Conservation (phyloP, 2,888 invertebrate genomes). For the Encarsia formosa region DNA sequence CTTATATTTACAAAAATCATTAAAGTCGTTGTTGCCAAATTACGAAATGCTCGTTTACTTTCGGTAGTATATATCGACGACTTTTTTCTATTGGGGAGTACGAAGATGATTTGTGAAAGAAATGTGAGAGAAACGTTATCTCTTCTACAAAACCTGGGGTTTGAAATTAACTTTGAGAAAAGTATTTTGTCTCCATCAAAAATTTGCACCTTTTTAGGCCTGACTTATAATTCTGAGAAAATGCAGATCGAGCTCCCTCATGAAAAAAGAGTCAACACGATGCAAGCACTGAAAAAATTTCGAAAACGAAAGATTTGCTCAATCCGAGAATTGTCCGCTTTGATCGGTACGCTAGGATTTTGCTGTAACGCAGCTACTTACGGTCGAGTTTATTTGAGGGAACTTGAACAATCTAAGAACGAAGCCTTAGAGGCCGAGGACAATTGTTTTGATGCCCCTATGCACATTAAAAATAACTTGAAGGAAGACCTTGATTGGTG, state of each 20-base stretch:
- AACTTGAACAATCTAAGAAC: not conserved
- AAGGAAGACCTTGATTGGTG: not conserved
- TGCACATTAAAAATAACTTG: not conserved
- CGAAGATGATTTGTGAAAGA: not conserved
- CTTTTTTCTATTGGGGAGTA: constrained; percentile 12
- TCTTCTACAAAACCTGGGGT: constrained; percentile 5
- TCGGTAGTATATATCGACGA: constrained; percentile 16
- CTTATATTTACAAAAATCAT: constrained; percentile 19
- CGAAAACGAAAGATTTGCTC: not conserved
- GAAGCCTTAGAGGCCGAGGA: not conserved
- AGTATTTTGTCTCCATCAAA: not conserved
- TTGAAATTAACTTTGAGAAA: constrained; percentile 8
- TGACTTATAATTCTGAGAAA: not conserved
- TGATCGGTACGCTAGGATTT: not conserved
- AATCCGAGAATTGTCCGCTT: constrained; percentile 20
- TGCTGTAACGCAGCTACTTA: not conserved
- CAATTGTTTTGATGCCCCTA: not conserved
- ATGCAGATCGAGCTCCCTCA: constrained; percentile 1
- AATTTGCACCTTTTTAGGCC: constrained; percentile 4
- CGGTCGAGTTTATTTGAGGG: constrained; percentile 8
- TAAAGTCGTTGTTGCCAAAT: constrained; percentile 13
- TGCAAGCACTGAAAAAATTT: not conserved
- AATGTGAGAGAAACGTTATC: not conserved
- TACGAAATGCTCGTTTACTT: not conserved
- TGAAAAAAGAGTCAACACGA: not conserved